phyloP scores from a whole-genome alignment of 2,888 invertebrate genomes.

The Nipponacmea schrenckii region DNA sequence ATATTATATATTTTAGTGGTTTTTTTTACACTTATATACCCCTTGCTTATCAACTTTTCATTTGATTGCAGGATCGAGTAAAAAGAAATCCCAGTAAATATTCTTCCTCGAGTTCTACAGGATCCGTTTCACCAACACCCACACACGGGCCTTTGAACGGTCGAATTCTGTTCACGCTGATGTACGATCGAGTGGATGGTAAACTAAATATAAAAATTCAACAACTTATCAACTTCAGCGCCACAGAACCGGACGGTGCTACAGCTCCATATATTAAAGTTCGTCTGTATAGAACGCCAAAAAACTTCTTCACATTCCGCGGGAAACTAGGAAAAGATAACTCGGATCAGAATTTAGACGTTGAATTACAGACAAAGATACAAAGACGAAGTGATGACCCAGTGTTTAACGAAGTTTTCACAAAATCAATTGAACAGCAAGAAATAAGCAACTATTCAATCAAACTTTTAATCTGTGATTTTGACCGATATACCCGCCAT shows the following conservation, averaged over 20 bases:
- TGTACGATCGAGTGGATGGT: constrained; percentile 40
- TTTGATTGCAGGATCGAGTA: not conserved
- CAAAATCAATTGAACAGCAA: constrained; percentile 35
- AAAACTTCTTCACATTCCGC: constrained; percentile 49
- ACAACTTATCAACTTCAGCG: constrained; percentile 42
- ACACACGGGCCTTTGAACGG: constrained; percentile 29
- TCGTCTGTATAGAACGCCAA: constrained; percentile 47
- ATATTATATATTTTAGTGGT: too few relatives aligned
- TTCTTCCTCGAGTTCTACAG: not conserved
- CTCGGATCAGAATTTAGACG: constrained; percentile 48
- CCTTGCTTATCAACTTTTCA: too few relatives aligned
- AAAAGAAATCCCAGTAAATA: not conserved
- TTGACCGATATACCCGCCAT: constrained; percentile 55
- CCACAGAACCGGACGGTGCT: constrained; percentile 36
- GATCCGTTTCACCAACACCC: not conserved
- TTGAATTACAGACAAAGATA: constrained; percentile 55
- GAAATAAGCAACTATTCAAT: constrained; percentile 39
- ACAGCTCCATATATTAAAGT: constrained; percentile 55
- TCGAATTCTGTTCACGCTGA: constrained; percentile 39
- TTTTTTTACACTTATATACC: too few relatives aligned
- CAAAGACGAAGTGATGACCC: constrained; percentile 45
- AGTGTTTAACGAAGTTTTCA: constrained; percentile 49
- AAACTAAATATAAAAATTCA: constrained; percentile 43
- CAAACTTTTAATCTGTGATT: constrained; percentile 51
- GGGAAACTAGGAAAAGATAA: constrained; percentile 35